Conservation (phyloP, 2,113 vertebrate species). For the Eretmochelys imbricata region DNA sequence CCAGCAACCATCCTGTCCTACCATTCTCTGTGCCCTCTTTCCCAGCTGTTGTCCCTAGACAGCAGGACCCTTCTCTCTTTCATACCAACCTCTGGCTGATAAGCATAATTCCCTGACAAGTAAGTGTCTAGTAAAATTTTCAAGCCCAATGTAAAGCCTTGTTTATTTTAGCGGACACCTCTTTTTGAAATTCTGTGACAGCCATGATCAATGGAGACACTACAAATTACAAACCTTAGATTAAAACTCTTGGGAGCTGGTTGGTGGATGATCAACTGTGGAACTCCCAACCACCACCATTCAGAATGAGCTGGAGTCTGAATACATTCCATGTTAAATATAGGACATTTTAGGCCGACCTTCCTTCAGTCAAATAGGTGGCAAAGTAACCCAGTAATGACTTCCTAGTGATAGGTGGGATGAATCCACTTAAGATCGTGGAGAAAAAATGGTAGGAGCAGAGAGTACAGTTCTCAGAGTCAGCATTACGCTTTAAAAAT, state of each 20-base stretch:
- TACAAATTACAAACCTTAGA: rapidly evolving
- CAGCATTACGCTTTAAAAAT: constrained; percentile 44
- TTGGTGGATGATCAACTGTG: neutral
- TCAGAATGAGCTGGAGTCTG: constrained; percentile 45
- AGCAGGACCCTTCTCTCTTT: neutral
- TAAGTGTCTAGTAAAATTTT: neutral
- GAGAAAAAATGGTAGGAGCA: constrained; percentile 62
- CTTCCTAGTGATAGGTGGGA: constrained; percentile 68
- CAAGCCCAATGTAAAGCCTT: neutral
- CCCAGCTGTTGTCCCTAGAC: neutral
- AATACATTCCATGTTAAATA: constrained; percentile 17
- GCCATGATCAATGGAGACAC: neutral
- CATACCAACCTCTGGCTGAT: neutral
- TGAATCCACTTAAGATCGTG: constrained; percentile 63
- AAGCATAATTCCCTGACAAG: neutral
- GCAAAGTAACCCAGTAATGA: constrained; percentile 70
- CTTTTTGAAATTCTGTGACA: neutral
- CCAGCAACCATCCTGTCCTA: neutral
- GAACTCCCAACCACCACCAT: constrained; percentile 39
- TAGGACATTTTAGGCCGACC: constrained; percentile 42
- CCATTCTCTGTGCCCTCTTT: neutral
- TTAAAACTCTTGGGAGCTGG: neutral
- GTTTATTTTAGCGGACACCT: constrained; percentile 9
- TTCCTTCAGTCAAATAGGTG: constrained; percentile 71
- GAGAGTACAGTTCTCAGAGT: constrained; percentile 52